Conservation (phyloP, 2,888 invertebrate species). For the Epinotia brunnichana region DNA sequence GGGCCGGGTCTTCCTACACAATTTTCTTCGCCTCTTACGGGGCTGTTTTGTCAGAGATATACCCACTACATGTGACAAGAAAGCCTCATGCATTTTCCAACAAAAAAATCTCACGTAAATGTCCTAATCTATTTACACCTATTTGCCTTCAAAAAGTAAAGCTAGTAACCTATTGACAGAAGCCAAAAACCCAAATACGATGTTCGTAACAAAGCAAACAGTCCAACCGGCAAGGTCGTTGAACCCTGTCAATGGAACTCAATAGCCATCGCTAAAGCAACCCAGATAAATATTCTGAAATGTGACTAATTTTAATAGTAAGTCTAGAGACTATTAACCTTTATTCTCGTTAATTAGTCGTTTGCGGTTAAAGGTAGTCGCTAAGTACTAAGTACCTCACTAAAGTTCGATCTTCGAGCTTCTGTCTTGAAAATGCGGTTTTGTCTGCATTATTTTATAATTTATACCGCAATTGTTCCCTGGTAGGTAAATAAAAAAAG, state of each 20-base stretch:
- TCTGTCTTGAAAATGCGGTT: background rate
- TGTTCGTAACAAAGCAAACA: conserved; percentile 16
- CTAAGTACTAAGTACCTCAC: background rate
- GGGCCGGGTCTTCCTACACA: too few species aligned
- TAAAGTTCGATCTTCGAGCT: background rate
- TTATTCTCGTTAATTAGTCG: background rate
- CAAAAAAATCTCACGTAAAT: background rate
- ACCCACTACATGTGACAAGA: too few species aligned
- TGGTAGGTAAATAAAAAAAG: too few species aligned
- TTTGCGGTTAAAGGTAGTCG: background rate
- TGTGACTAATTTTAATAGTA: background rate
- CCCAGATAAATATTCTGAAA: conserved; percentile 11
- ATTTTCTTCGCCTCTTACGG: too few species aligned
- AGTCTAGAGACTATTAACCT: background rate
- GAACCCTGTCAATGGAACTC: conserved; percentile 6
- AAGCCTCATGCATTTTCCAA: too few species aligned
- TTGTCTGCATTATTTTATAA: background rate
- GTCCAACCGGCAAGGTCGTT: background rate
- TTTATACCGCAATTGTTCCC: too few species aligned
- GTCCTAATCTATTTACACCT: background rate
- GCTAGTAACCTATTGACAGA: conserved; percentile 13
- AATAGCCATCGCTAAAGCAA: background rate
- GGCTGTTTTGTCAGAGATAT: too few species aligned
- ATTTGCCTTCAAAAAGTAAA: background rate
- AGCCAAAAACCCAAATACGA: conserved; percentile 11